These are phyloP conservation scores for Eulithis testata DNA, from an alignment of 2,888 invertebrate genomes.

Conservation along the genomic window DNA sequence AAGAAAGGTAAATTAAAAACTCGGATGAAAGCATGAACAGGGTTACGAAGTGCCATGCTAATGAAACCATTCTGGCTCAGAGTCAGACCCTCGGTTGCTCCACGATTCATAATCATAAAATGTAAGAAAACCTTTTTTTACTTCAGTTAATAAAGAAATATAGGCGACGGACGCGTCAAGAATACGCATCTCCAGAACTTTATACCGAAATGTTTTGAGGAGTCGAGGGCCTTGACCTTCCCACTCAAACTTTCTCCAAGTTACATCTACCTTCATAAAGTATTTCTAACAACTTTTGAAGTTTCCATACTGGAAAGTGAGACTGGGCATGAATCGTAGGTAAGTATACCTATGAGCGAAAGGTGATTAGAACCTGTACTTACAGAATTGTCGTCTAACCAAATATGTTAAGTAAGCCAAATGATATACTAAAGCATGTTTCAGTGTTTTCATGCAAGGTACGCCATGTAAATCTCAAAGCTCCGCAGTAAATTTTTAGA, in stretches of 20 bases:
- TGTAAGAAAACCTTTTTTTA: conserved; percentile 42
- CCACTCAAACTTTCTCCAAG: conserved; percentile 62
- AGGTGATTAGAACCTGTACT: neutral
- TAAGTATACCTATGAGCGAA: neutral
- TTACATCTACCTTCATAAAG: conserved; percentile 40
- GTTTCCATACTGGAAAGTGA: neutral
- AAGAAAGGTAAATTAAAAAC: conserved; percentile 46
- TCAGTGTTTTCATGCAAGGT: too few relatives aligned
- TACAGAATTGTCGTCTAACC: too few relatives aligned
- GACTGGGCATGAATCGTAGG: neutral
- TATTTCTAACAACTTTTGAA: conserved; percentile 1
- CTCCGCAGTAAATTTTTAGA: too few relatives aligned
- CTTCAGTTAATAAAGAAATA: conserved; percentile 39
- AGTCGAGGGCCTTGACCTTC: conserved; percentile 68
- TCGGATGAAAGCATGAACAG: conserved; percentile 42
- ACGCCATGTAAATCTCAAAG: too few relatives aligned
- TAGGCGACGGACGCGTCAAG: conserved; percentile 37
- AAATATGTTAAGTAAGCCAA: too few relatives aligned
- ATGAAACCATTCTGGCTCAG: conserved; percentile 42
- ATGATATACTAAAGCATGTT: too few relatives aligned
- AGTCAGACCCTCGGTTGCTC: conserved; percentile 38
- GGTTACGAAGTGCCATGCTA: conserved; percentile 45
- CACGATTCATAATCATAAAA: conserved; percentile 43
- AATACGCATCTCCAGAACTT: conserved; percentile 45
- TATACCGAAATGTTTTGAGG: conserved; percentile 57